Base-by-base conservation (phyloP, 2,113 vertebrate genomes). In the Steatornis caripensis region DNA sequence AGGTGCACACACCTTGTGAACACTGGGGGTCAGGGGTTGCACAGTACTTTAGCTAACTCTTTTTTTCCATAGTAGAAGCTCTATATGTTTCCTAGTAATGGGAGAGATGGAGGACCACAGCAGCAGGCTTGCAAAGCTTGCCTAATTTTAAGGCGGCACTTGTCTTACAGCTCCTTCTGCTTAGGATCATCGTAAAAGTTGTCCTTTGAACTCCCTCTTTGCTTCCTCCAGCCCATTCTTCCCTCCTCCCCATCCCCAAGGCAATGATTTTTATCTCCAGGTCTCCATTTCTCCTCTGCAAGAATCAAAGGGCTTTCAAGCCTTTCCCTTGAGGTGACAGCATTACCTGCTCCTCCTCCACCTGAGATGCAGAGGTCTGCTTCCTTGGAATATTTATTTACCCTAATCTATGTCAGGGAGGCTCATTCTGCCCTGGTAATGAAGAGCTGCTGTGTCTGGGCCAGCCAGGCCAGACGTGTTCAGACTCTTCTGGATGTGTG, bases 231-330 rank as follows among this genome's bases (percentile, higher is more conserved):
- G 74, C 32, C 68, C 69, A 45, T 65, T 96, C 65, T 89, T 89
- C 55, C 49, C 84, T 89, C 76, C 68, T 93, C 80, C 69, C 72
- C 57, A 85, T 69, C 64, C 94, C 90, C 84, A 87, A 97, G 93
- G 92, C 96, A 88, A 85, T 74, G 93, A 97, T 94, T 90, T 90
- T 93, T 95, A 97, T 97, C 95, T 96, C 39, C 39, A 54, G 41
- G 30, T 57, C 65, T 94, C 64, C 32, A 66, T 85, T 95, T 90
- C 84, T 96, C 37, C 88, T 89, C 55, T 69, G 29, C 14, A 92
- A 84, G 53, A 95, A 91, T 96, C 84, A 97, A 97, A 95, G 81
- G 27, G 20, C 57, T 96, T 96, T 80, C 51, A 69, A 93, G 46
- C 39, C 80, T 57, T 93, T 84, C 58, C 84, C 54, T 90, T 70